Evolutionary conservation across 2,113 vertebrate species (phyloP).

Genomic region (Oncorhynchus gorbuscha): DNA sequence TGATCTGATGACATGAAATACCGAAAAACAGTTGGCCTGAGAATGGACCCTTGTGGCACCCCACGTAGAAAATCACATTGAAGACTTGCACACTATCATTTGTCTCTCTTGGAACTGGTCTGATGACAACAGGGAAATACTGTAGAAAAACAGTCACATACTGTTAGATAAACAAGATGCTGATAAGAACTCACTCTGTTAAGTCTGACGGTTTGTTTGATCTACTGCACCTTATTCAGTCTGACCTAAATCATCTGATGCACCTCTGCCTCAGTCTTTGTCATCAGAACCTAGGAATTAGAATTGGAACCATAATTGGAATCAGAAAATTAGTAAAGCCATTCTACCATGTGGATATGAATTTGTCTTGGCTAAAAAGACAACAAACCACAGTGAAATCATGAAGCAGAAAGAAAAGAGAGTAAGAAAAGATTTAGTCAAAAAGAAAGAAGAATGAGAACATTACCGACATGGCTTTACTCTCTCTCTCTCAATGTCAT

Average conservation of each 20-base stretch:
- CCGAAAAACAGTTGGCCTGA: neutral
- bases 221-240: constrained; percentile 22
- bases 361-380: neutral
- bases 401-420: neutral
- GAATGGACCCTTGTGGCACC: neutral
- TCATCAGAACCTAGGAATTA: constrained; percentile 3
- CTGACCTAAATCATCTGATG: constrained; percentile 27
- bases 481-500: neutral
- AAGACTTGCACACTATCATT: constrained; percentile 17
- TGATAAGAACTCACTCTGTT: constrained; percentile 10
- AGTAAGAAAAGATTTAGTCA: constrained; percentile 6
- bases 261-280: neutral
- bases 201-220: neutral
- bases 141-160: neutral
- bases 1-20: constrained; percentile 1
- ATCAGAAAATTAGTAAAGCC: neutral
- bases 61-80: neutral
- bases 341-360: neutral
- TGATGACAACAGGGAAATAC: neutral
- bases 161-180: neutral
- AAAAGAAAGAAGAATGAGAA: too few relatives aligned
- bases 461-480: neutral
- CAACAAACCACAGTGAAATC: neutral
- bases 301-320: neutral
- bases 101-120: neutral